Evolutionary conservation across 1,140 invertebrate species (phyloP).

Genomic region (Drosophila willistoni): DNA sequence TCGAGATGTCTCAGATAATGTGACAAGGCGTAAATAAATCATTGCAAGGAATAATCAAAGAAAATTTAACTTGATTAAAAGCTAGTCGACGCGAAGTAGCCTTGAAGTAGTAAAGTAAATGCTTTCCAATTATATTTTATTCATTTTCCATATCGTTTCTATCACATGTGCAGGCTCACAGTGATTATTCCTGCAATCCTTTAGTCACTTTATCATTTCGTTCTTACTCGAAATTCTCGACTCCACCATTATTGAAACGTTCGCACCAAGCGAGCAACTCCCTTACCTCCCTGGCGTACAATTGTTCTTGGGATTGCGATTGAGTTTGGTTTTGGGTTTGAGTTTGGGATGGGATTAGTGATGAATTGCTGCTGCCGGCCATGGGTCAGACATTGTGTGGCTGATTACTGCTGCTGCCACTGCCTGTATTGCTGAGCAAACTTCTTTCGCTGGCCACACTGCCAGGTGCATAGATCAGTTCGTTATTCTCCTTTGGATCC

Average conservation of each 20-base stretch:
- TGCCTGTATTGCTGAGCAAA: slow-evolving; percentile 74
- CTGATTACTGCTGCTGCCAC: slow-evolving; percentile 69
- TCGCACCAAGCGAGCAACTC: slow-evolving; percentile 78
- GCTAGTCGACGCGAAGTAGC: too few species aligned
- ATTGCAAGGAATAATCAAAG: slow-evolving; percentile 14
- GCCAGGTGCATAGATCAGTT: slow-evolving; percentile 80
- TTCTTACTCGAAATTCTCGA: slow-evolving; percentile 71
- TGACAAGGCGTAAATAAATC: too few species aligned
- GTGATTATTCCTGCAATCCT: too few species aligned
- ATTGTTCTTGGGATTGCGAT: slow-evolving; percentile 57
- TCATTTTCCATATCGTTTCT: background rate
- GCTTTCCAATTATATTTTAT: too few species aligned
- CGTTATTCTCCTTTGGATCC: slow-evolving; percentile 60
- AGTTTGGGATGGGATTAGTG: slow-evolving; percentile 17
- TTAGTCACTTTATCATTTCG: slow-evolving; percentile 10
- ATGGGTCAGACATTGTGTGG: slow-evolving; percentile 75
- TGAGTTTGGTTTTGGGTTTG: slow-evolving; percentile 19
- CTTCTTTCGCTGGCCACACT: slow-evolving; percentile 81
- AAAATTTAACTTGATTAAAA: too few species aligned
- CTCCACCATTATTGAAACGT: slow-evolving; percentile 75
- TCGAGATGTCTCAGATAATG: background rate
- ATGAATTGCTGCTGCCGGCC: slow-evolving; percentile 34
- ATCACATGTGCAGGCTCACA: too few species aligned
- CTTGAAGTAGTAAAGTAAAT: too few species aligned
- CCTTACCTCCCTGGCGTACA: slow-evolving; percentile 72